Conservation (phyloP, 1,140 invertebrate species). For the Orius insidiosus region DNA sequence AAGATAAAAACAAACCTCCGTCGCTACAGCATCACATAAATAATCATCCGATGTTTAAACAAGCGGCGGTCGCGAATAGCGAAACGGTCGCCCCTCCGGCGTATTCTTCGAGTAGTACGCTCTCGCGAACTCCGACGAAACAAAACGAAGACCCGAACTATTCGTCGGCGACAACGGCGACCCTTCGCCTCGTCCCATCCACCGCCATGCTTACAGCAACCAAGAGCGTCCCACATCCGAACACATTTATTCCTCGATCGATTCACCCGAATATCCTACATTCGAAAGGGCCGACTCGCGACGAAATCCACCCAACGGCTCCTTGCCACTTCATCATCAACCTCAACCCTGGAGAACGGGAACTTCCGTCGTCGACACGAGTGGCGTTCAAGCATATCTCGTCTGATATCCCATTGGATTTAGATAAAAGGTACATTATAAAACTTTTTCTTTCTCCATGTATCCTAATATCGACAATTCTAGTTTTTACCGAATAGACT, state of each 20-base stretch:
- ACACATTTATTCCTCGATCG: slow-evolving; percentile 74
- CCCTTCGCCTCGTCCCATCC: slow-evolving; percentile 40
- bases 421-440: slow-evolving; percentile 4
- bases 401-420: slow-evolving; percentile 16
- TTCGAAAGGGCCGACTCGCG: slow-evolving; percentile 18
- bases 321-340: slow-evolving; percentile 10
- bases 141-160: slow-evolving; percentile 40
- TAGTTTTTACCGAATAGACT: not conserved
- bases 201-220: slow-evolving; percentile 30
- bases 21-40: slow-evolving; percentile 25
- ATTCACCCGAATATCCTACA: slow-evolving; percentile 60
- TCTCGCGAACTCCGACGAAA: slow-evolving; percentile 26
- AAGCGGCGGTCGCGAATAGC: slow-evolving; percentile 22
- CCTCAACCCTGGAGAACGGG: slow-evolving; percentile 16
- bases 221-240: slow-evolving; percentile 51
- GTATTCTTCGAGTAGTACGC: slow-evolving; percentile 22
- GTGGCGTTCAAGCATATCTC: slow-evolving; percentile 19
- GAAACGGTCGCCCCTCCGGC: slow-evolving; percentile 23
- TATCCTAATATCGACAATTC: not conserved
- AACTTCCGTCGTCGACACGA: slow-evolving; percentile 15
- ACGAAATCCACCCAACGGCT: slow-evolving; percentile 5
- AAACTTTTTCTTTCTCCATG: not conserved
- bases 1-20: slow-evolving; percentile 26
- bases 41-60: slow-evolving; percentile 30
- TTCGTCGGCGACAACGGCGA: slow-evolving; percentile 41